Evolutionary conservation across 2,888 invertebrate species (phyloP), one percentile per base, ranked within the genome.

Genomic region (Acleris sparsana): DNA sequence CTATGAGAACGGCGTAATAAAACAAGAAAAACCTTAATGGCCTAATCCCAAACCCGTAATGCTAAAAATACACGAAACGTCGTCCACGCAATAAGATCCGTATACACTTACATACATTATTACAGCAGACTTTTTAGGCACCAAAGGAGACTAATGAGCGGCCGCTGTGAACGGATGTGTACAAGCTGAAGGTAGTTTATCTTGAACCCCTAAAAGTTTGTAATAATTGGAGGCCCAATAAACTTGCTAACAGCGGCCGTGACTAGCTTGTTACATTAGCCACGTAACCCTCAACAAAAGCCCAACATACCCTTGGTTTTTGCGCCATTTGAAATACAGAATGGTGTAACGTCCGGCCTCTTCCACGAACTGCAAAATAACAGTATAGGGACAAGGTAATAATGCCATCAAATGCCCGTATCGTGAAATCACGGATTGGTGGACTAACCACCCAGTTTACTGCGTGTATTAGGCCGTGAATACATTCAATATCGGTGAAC

Each of bases 351-450:
- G 25, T 53, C 57, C 62, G 52, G 46, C 57, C 46, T 33, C 62
- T 48, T 5, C 52, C 66, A 48, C 65, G 51, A 52, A 61, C 44
- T 56, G 55, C 60, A 51, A 39, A 52, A 48, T 60, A 60, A 60
- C 60, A 62, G 57, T 66, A 57, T 52, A 61, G 52, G 55, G 62
- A 62, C 66, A 62, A 62, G 61, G 66, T 66, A 62, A 66, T 62
- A 66, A 62, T 61, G 56, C 65, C 60, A 65, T 65, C 65, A 65
- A 61, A 56, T 51, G 60, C 65, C 56, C 65, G 60, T 65, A 65
- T 65, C 65, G 60, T 65, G 65, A 65, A 61, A 65, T 65, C 65
- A 61, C 60, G 55, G 65, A 65, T 65, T 65, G 65, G 64, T 64
- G 60, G 60, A 65, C 65, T 56, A 60, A 65, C 65, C 60, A 44